Base-by-base conservation (phyloP, 2,888 invertebrate species). In the Noctuana brunneofusca region DNA sequence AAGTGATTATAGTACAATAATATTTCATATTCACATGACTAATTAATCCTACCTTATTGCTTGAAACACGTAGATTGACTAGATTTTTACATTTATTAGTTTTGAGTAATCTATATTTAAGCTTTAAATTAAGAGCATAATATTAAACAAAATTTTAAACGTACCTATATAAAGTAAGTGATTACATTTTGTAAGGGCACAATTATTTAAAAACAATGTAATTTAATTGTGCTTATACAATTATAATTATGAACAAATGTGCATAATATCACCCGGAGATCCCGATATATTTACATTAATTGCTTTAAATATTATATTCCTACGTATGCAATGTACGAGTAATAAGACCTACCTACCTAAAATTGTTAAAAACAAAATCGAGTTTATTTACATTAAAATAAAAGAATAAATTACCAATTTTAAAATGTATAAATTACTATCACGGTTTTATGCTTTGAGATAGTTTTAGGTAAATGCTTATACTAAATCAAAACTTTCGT, bases 401-500 rank as follows among this genome's bases (percentile, higher is more conserved):
- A 4, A 12, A 12, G 3, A 49, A 18, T 4, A 49, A 49, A 22
- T 14, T 5, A 12, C 1, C 3, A 2, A 32, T 11, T 12, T 0
- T 12, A 11, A 12, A 32, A 32, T 32, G 11, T 8, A 9, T 30
- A 9, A 9, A 11, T 30, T 30, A 9, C 30, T 48, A 48, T 20
- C 48, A 48, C 48, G 20, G 12, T 30, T 20, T 22, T 46, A 46
- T 24, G 24, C 20, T 3, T 48, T 5, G 20, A 22, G 4, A 11
- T 54, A 8, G 24, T 43, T 46, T n/a, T n/a, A n/a, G n/a, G n/a
- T n/a, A n/a, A 24, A 49, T 8, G 22, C 54, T 78, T 83, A 89
- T 11, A 83, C 87, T 63, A 89, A 69, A 60, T 87, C 87, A 48
- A 86, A 89, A 56, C 78, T 83, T 58, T 81, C 86, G 68, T 86